Evolutionary conservation across 2,888 invertebrate genomes (phyloP).

Genomic region (Lamproptera curius): DNA sequence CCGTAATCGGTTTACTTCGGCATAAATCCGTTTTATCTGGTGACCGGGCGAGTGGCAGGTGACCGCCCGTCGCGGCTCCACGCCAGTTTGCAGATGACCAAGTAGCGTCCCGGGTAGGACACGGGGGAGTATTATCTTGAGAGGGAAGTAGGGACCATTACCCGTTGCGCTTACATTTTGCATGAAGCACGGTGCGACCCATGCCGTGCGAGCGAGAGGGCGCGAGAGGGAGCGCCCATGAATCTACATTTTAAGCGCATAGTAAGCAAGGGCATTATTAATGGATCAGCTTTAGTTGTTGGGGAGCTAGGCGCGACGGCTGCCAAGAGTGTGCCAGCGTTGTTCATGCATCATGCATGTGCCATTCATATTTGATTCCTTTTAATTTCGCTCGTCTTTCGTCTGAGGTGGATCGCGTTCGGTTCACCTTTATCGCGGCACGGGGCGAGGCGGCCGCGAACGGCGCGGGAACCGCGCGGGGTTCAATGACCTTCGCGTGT

Average conservation of each 20-base stretch:
- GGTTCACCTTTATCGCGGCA: conserved; percentile 38
- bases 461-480: neutral
- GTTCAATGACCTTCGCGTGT: conserved; percentile 3
- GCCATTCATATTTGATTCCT: conserved; percentile 74
- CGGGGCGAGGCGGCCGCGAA: conserved; percentile 5
- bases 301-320: conserved; percentile 63
- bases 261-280: conserved; percentile 77
- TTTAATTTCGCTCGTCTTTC: conserved; percentile 73
- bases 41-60: no score
- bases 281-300: conserved; percentile 76
- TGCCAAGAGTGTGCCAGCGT: conserved; percentile 54
- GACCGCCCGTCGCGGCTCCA: no score
- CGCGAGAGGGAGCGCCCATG: conserved; percentile 50
- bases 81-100: conserved; percentile 37
- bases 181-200: conserved; percentile 53
- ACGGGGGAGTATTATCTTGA: conserved; percentile 59
- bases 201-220: conserved; percentile 42
- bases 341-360: conserved; percentile 71
- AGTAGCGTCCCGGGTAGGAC: conserved; percentile 37
- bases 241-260: conserved; percentile 78
- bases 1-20: no score
- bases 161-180: conserved; percentile 66
- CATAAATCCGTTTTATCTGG: no score
- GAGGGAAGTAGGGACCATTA: conserved; percentile 50
- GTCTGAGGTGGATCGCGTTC: conserved; percentile 37